Evolutionary conservation across 2,888 invertebrate species (phyloP).

Genomic region (Hyles lineata): DNA sequence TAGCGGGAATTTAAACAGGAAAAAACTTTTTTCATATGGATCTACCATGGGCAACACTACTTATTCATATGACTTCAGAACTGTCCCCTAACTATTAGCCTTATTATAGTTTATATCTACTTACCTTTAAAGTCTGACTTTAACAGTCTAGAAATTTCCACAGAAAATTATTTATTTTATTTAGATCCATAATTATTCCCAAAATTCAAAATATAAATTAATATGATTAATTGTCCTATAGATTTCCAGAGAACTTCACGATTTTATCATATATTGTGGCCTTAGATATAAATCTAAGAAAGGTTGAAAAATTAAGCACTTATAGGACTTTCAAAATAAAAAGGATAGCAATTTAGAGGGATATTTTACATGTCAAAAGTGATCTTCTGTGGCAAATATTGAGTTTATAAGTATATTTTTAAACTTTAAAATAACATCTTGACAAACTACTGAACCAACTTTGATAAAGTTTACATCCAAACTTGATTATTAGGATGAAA

Average conservation of each 20-base stretch:
- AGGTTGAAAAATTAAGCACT: background rate
- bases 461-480: conserved; percentile 1
- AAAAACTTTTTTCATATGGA: no score
- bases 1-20: no score
- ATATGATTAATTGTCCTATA: no score
- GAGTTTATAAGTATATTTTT: no score
- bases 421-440: background rate
- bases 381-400: conserved; percentile 64
- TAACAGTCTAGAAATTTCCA: background rate
- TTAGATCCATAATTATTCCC: no score
- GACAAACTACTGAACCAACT: background rate
- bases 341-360: conserved; percentile 50
- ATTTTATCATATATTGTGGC: background rate
- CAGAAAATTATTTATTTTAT: no score
- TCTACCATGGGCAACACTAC: background rate
- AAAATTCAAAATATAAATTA: no score
- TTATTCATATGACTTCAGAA: conserved; percentile 1
- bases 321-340: conserved; percentile 23
- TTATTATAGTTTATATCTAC: background rate
- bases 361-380: conserved; percentile 76
- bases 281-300: background rate
- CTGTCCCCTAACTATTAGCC: background rate
- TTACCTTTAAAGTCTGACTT: background rate
- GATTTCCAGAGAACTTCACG: no score
- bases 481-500: no score